phyloP scores from a whole-genome alignment of 1,140 invertebrate species.

The Arion vulgaris region DNA sequence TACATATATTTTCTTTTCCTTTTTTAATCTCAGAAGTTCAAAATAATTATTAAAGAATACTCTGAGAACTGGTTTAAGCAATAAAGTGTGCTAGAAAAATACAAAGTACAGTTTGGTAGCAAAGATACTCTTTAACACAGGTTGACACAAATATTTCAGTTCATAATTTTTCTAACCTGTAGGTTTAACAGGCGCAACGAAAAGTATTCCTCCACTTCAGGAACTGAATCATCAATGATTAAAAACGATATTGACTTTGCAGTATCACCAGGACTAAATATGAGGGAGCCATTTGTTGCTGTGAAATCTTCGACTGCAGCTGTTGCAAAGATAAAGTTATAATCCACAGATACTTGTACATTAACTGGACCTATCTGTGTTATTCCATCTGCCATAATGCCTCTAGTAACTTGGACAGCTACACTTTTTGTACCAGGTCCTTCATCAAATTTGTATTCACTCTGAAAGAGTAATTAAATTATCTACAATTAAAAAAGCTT shows the following conservation, averaged over 20 bases:
- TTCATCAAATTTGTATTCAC: slow-evolving; percentile 61
- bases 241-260: slow-evolving; percentile 51
- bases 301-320: slow-evolving; percentile 57
- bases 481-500: not conserved
- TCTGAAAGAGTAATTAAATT: slow-evolving; percentile 50
- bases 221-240: slow-evolving; percentile 59
- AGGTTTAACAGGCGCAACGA: slow-evolving; percentile 40
- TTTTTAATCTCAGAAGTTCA: too few relatives aligned
- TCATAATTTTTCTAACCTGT: slow-evolving; percentile 3
- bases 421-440: slow-evolving; percentile 45
- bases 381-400: slow-evolving; percentile 52
- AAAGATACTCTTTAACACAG: too few relatives aligned
- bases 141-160: too few relatives aligned
- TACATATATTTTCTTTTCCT: too few relatives aligned
- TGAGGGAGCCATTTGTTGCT: slow-evolving; percentile 50
- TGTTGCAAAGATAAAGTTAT: slow-evolving; percentile 46
- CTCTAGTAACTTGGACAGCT: slow-evolving; percentile 52
- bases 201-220: slow-evolving; percentile 64
- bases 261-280: slow-evolving; percentile 53
- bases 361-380: slow-evolving; percentile 56
- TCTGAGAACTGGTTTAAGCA: too few relatives aligned
- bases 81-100: too few relatives aligned
- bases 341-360: slow-evolving; percentile 53
- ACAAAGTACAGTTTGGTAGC: too few relatives aligned
- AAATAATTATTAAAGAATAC: too few relatives aligned